Percentiles rank a stretch among this genome's conserved stretches.
Evolutionary conservation across 2,797 vertebrate genomes (phyloP).

Genomic region (Silurus aristotelis): DNA sequence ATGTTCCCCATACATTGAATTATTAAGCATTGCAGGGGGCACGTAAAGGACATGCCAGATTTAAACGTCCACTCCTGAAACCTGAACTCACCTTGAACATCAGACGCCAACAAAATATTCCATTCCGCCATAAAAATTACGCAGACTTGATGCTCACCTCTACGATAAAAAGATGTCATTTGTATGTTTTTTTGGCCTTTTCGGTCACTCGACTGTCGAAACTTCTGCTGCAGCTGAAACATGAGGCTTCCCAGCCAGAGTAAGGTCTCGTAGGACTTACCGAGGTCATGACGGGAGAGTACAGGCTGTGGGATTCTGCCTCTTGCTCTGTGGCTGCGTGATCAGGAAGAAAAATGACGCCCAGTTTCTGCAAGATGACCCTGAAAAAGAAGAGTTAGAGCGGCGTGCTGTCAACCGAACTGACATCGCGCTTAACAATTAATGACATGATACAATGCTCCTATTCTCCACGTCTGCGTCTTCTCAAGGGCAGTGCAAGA

Average conservation of each 20-base stretch:
- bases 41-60: background rate
- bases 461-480: background rate
- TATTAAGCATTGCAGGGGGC: background rate
- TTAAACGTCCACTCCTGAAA: background rate
- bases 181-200: background rate
- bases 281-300: constrained; percentile 69
- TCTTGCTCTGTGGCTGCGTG: constrained; percentile 62
- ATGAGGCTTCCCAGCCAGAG: background rate
- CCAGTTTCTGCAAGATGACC: constrained; percentile 70
- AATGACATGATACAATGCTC: background rate
- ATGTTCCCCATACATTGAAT: background rate
- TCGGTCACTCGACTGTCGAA: background rate
- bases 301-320: constrained; percentile 64
- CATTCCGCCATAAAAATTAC: no score
- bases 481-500: background rate
- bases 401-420: constrained; percentile 15
- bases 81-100: background rate
- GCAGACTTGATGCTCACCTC: background rate
- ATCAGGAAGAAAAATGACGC: constrained; percentile 67
- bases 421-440: constrained; percentile 1
- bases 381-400: constrained; percentile 55
- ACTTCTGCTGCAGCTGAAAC: background rate
- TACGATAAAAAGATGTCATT: background rate
- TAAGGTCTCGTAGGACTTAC: constrained; percentile 63
- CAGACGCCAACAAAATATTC: no score